phyloP scores from a whole-genome alignment of 2,888 invertebrate genomes.

The Dyspetes luteomarginatus region DNA sequence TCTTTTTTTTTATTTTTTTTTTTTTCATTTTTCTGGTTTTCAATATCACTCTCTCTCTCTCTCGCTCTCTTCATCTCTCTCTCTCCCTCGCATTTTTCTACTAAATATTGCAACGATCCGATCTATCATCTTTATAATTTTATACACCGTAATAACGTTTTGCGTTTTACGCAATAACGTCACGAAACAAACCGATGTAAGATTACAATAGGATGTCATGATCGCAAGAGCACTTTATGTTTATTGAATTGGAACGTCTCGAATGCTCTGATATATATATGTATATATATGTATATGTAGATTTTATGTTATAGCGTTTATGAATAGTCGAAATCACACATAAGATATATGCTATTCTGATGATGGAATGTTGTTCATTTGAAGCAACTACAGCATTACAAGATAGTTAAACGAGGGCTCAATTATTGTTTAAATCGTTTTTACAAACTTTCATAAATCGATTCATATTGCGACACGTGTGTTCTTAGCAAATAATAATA shows the following conservation, averaged over 20 bases:
- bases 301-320: slow-evolving; percentile 30
- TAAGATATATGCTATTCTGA: neutral
- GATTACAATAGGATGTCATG: slow-evolving; percentile 46
- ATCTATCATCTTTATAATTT: slow-evolving; percentile 27
- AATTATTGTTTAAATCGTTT: neutral
- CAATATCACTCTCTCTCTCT: neutral
- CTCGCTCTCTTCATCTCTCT: no score
- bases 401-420: neutral
- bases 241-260: slow-evolving; percentile 65
- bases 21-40: neutral
- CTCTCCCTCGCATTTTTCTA: slow-evolving; percentile 10
- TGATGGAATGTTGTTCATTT: neutral
- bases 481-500: neutral
- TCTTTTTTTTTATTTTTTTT: no score
- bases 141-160: slow-evolving; percentile 19
- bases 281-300: slow-evolving; percentile 48
- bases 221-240: slow-evolving; percentile 62
- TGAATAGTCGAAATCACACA: neutral
- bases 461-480: neutral
- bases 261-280: slow-evolving; percentile 38
- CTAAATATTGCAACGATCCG: slow-evolving; percentile 52
- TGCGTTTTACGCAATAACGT: slow-evolving; percentile 54
- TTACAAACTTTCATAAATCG: neutral
- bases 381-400: neutral
- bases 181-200: slow-evolving; percentile 26